Conservation (phyloP, 2,888 invertebrate genomes). For the Epinotia brunnichana region DNA sequence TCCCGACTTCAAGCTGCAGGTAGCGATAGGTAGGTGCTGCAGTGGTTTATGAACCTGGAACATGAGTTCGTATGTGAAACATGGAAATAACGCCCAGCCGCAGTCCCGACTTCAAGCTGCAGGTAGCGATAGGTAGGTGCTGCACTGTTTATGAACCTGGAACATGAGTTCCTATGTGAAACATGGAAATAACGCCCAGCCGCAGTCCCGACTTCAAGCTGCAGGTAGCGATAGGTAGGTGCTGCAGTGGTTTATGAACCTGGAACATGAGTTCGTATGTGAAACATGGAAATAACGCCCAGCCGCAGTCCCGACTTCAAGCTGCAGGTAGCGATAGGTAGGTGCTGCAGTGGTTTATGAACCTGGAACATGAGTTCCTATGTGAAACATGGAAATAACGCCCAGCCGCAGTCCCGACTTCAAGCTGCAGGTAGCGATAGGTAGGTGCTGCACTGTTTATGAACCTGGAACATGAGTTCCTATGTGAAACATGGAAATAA, state of each 20-base stretch:
- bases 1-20: no score
- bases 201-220: no score
- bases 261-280: constrained; percentile 51
- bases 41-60: constrained; percentile 85
- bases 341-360: constrained; percentile 85
- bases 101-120: no score
- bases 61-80: background rate
- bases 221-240: constrained; percentile 83
- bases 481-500: no score
- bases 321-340: constrained; percentile 79
- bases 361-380: constrained; percentile 66
- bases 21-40: constrained; percentile 85
- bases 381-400: no score
- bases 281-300: no score
- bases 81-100: no score
- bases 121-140: constrained; percentile 84
- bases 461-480: constrained; percentile 73
- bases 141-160: constrained; percentile 86
- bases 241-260: constrained; percentile 85
- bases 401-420: no score
- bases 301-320: no score
- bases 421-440: constrained; percentile 67
- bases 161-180: constrained; percentile 39
- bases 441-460: constrained; percentile 85
- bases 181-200: no score